These are phyloP conservation scores for Oncorhynchus keta DNA, from an alignment of 2,113 vertebrate genomes.

Conservation along the genomic window DNA sequence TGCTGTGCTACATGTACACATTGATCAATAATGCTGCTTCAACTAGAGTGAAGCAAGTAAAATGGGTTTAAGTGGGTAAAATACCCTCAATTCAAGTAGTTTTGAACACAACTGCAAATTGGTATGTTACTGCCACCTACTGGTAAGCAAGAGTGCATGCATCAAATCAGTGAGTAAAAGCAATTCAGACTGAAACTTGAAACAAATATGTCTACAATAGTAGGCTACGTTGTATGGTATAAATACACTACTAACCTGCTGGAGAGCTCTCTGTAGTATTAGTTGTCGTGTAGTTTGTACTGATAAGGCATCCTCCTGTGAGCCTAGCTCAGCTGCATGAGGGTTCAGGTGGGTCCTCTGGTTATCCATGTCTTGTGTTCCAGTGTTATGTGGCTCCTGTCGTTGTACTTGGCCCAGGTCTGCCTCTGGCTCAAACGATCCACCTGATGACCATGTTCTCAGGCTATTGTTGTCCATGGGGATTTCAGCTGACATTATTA, in stretches of 20 bases:
- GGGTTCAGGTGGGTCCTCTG: background rate
- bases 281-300: background rate
- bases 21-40: too few species aligned
- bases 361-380: background rate
- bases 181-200: too few species aligned
- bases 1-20: too few species aligned
- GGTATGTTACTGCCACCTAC: background rate
- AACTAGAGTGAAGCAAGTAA: too few species aligned
- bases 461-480: conserved; percentile 7
- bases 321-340: background rate
- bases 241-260: background rate
- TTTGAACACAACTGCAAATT: too few species aligned
- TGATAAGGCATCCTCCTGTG: background rate
- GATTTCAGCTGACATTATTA: conserved; percentile 18
- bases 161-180: too few species aligned
- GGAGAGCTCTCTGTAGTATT: background rate
- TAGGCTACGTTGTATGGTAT: too few species aligned
- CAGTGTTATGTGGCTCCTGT: background rate
- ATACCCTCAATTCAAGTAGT: too few species aligned
- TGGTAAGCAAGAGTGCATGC: background rate
- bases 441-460: background rate
- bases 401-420: background rate
- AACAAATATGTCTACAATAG: too few species aligned
- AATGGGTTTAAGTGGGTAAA: too few species aligned
- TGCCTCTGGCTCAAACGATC: background rate